Evolutionary conservation across 2,888 invertebrate genomes (phyloP).

Genomic region (Stegana nigrithorax): DNA sequence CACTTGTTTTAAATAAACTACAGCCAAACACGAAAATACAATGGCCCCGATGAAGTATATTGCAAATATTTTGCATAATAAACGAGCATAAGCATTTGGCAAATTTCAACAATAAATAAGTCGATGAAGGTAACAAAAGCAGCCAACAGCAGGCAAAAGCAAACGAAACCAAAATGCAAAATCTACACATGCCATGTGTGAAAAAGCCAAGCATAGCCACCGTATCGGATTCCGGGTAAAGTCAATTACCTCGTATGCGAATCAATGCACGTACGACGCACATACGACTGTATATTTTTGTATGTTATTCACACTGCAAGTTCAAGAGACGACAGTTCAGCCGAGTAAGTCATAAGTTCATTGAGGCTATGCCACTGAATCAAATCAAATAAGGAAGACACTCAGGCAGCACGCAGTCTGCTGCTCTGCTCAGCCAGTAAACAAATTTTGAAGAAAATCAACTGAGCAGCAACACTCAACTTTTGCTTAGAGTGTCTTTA

Average conservation of each 20-base stretch:
- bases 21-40: too few relatives aligned
- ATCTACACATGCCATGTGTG: not conserved
- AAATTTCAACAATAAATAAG: conserved; percentile 31
- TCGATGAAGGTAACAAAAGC: not conserved
- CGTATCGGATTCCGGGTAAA: not conserved
- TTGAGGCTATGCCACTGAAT: too few relatives aligned
- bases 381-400: too few relatives aligned
- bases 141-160: conserved; percentile 25
- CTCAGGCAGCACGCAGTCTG: too few relatives aligned
- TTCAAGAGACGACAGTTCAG: conserved; percentile 6
- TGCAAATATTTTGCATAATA: conserved; percentile 25
- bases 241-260: not conserved
- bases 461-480: not conserved
- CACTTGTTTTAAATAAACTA: too few relatives aligned
- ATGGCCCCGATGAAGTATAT: too few relatives aligned
- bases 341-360: too few relatives aligned
- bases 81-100: not conserved
- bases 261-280: too few relatives aligned
- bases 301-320: not conserved
- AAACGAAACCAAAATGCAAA: conserved; percentile 28
- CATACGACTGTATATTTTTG: not conserved
- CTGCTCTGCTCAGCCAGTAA: too few relatives aligned
- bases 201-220: not conserved
- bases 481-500: not conserved
- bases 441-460: not conserved